Evolutionary conservation across 2,113 vertebrate genomes (phyloP).

Genomic region (Triplophysa rosa): DNA sequence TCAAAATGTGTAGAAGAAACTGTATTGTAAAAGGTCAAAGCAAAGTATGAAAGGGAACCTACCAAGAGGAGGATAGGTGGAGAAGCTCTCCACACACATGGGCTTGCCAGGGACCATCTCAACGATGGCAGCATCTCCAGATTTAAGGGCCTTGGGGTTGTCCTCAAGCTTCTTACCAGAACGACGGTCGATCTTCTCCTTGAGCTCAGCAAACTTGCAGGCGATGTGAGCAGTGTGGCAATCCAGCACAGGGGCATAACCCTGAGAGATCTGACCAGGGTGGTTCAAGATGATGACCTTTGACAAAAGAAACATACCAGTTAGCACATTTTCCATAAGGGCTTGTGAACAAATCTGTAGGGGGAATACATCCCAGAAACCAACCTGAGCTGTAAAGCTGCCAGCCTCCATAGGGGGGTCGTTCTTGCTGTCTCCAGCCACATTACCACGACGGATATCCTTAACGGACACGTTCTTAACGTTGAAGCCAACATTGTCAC

Average conservation of each 20-base stretch:
- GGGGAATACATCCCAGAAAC: neutral
- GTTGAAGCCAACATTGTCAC: conserved; percentile 80
- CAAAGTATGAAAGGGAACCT: conserved; percentile 18
- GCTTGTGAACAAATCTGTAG: neutral
- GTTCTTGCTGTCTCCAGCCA: conserved; percentile 81
- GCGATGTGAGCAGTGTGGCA: conserved; percentile 82
- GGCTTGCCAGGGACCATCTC: conserved; percentile 76
- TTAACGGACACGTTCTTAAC: conserved; percentile 80
- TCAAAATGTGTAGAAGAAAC: neutral
- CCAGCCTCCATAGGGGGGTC: conserved; percentile 75
- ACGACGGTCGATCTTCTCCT: conserved; percentile 81
- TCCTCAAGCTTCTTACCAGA: conserved; percentile 82
- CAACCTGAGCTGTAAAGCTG: conserved; percentile 74
- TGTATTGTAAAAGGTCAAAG: neutral
- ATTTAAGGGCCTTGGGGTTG: conserved; percentile 76
- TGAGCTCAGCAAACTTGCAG: conserved; percentile 79
- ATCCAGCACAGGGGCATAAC: conserved; percentile 78
- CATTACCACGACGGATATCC: conserved; percentile 79
- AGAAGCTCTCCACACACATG: conserved; percentile 81
- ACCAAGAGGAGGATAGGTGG: conserved; percentile 77
- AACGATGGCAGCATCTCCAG: conserved; percentile 78
- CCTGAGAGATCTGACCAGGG: conserved; percentile 76
- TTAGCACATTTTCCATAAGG: neutral
- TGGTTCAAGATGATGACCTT: conserved; percentile 84
- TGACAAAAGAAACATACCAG: neutral